Evolutionary conservation across 1,140 invertebrate genomes (phyloP).

Genomic region (Eciton burchellii): DNA sequence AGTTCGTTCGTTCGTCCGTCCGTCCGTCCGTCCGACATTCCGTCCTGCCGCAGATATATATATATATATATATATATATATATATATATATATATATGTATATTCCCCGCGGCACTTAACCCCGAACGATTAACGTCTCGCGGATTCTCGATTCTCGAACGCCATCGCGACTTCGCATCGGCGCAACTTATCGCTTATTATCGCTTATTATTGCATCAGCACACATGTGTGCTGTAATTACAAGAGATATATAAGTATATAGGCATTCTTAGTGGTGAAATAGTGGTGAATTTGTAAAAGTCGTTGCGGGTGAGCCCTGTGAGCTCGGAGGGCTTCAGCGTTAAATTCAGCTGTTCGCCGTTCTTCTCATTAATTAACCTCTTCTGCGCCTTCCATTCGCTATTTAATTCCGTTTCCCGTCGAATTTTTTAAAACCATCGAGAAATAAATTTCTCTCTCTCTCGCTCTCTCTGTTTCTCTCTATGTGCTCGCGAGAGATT

Average conservation of each 20-base stretch:
- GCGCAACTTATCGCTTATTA: too few species aligned
- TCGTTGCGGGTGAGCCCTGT: too few species aligned
- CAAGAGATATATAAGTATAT: too few species aligned
- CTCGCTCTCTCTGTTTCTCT: too few species aligned
- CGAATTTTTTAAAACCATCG: too few species aligned
- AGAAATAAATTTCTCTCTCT: too few species aligned
- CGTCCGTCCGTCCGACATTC: background rate
- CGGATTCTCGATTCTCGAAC: constrained; percentile 29
- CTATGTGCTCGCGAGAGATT: background rate
- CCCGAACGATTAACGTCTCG: constrained; percentile 43
- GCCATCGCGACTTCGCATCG: background rate
- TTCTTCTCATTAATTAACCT: background rate
- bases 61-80: constrained; percentile 40
- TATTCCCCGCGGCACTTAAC: constrained; percentile 37
- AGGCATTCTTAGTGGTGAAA: too few species aligned
- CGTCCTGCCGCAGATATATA: constrained; percentile 22
- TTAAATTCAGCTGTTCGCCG: background rate
- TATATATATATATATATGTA: constrained; percentile 45
- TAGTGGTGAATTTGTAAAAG: too few species aligned
- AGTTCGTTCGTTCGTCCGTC: constrained; percentile 1
- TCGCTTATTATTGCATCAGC: background rate
- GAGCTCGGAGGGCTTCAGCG: too few species aligned
- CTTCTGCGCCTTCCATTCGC: background rate
- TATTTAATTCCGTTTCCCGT: too few species aligned
- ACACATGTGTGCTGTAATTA: too few species aligned